Evolutionary conservation across 2,888 invertebrate species (phyloP).

Genomic region (Ischnura elegans): DNA sequence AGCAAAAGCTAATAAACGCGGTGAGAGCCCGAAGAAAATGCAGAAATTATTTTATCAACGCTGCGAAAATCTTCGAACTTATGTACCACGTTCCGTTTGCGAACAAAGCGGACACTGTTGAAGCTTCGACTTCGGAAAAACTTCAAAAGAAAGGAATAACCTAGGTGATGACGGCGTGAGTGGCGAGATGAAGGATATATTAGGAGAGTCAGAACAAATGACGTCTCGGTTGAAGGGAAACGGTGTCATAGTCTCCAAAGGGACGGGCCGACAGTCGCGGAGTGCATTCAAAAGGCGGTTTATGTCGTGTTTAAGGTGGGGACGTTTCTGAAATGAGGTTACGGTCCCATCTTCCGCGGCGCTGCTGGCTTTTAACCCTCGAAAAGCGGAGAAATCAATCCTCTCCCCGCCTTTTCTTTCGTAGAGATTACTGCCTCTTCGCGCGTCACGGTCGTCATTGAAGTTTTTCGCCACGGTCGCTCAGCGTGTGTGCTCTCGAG

Average conservation of each 20-base stretch:
- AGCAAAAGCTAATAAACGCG: too few relatives aligned
- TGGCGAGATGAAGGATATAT: conserved; percentile 1
- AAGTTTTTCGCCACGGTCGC: background rate
- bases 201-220: background rate
- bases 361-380: conserved; percentile 7
- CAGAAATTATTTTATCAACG: too few relatives aligned
- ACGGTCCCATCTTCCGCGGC: conserved; percentile 29
- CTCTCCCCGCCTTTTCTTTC: background rate
- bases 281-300: background rate
- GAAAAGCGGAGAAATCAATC: background rate
- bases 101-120: background rate
- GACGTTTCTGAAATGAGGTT: background rate
- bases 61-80: too few relatives aligned
- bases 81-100: background rate
- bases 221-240: conserved; percentile 33
- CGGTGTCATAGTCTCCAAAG: conserved; percentile 9
- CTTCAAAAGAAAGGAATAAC: too few relatives aligned
- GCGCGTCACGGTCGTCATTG: background rate
- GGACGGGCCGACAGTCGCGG: background rate
- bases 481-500: too few relatives aligned
- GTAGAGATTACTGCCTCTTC: background rate
- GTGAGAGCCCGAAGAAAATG: too few relatives aligned
- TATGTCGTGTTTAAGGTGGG: background rate
- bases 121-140: background rate
- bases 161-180: background rate